Base-by-base conservation (phyloP, 1,140 invertebrate species). In the Diploscapter pachys region DNA sequence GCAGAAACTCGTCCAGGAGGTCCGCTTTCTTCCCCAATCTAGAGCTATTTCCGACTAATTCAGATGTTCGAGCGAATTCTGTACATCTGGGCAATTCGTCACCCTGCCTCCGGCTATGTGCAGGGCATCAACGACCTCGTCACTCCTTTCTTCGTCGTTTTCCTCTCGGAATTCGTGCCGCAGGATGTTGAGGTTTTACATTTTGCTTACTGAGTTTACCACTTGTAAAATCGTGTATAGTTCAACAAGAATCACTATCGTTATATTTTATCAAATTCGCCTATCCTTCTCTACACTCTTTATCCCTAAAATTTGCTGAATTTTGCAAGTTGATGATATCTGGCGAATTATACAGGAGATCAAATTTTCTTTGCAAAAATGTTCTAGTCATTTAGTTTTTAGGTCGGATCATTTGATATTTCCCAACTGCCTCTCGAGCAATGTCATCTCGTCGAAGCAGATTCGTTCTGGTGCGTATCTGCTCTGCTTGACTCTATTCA, bases 101-200 rank as follows among this genome's bases (percentile, higher is more conserved):
- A 99, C 89, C 97, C 96, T 4, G 97, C 96, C 9, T 98, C 95
- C 79, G 96, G 96, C 69, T 99, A 99, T 88, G 97, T 99, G 6
- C 97, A 99, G 88, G 95, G 95, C 67, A 98, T 98, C 87, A 98
- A 98, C 88, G 95, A 98, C 88, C 89, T 98, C 61, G 95, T 99
- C 4, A 99, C 96, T 49, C 96, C 97, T 3, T 99, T 99, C 89
- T 99, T 97, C 88, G 92, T 99, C 85, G 96, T 99, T 63, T 99
- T 99, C 89, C 90, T 99, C 4, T 94, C 96, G 86, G 96, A 99
- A 86, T 92, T 92, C 67, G 89, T 96, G 56, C 75, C 75, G 9
- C 88, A 89, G 65, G 83, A 89, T 79, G 89, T 72, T 11, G 75
- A 76, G 56, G 75, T 68, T 31, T 59, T 31, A 11, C 31, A 31